Base-by-base conservation (phyloP, 2,113 vertebrate genomes). In the Brachionichthys hirsutus region DNA sequence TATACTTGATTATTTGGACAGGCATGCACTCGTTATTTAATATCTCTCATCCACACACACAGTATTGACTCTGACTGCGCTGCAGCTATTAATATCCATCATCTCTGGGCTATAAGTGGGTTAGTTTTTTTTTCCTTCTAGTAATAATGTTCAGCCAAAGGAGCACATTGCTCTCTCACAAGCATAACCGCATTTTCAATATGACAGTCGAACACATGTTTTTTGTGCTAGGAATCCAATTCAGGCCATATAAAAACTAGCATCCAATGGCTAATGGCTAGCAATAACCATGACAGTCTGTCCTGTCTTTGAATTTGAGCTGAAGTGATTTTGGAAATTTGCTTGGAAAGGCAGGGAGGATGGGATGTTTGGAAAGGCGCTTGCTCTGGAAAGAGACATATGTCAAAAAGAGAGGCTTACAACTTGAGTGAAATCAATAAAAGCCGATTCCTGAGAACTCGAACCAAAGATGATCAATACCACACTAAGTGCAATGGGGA, bases 391-490 rank as follows among this genome's bases (percentile, higher is more conserved):
- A 70, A 75, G 63, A 81, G 69, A 82, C 60, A 70, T 43, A 67
- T 78, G 83, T 75, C 66, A 82, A 67, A 77, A 70, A 67, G 58
- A 78, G 78, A 87, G 50, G 68, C 81, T 81, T 73, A 79, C 66
- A 75, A 54, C 72, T 79, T 82, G 89, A 85, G 78, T 62, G 44
- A 82, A 87, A 88, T 88, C 88, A 88, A 89, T 89, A 67, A 20
- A 38, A 62, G 75, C 71, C 84, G 87, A 87, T 87, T 86, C 74
- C 67, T 45, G 62, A 75, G 62, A 79, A 85, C 83, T 74, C 75
- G 77, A 63, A 80, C 78, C 63, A 81, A 73, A 72, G 60, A 71
- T 82, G 84, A 89, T 91, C 89, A 80, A 90, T 91, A 88, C 2
- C 64, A 54, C 53, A 40, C 73, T 83, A 85, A 88, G 75, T 80